Evolutionary conservation across 2,113 vertebrate genomes (phyloP).

Genomic region (Anser brachyrhynchus): DNA sequence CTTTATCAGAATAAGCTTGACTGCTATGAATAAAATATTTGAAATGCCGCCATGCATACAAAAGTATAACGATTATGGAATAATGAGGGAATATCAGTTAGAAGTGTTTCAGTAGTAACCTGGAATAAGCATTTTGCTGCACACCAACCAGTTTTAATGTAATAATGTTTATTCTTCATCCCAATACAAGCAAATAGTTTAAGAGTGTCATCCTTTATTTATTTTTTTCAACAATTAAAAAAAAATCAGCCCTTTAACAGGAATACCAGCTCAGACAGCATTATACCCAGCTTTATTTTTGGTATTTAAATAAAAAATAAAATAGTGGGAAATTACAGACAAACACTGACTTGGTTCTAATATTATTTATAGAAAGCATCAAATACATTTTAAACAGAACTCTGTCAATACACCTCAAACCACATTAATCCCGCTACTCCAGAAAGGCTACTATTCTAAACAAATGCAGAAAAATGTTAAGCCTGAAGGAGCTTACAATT

Average conservation of each 20-base stretch:
- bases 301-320: not conserved
- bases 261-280: not conserved
- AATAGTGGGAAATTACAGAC: not conserved
- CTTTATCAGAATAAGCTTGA: conserved; percentile 12
- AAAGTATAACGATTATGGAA: not conserved
- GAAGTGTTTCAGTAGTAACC: not conserved
- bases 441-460: not conserved
- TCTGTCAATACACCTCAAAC: not conserved
- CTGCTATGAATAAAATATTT: conserved; percentile 64
- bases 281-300: not conserved
- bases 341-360: not conserved
- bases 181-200: not conserved
- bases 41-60: conserved; percentile 10
- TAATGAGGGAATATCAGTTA: not conserved
- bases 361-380: not conserved
- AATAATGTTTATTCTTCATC: not conserved
- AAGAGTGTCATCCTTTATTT: not conserved
- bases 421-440: not conserved
- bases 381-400: not conserved
- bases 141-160: not conserved
- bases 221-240: not conserved
- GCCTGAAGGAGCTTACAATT: not conserved
- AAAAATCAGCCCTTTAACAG: not conserved
- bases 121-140: not conserved
- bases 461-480: not conserved